A percentile compares a stretch with the other conserved stretches of the same genome.
phyloP scores from a whole-genome alignment of 2,888 invertebrate genomes.

The Rhorus exstirpatorius region DNA sequence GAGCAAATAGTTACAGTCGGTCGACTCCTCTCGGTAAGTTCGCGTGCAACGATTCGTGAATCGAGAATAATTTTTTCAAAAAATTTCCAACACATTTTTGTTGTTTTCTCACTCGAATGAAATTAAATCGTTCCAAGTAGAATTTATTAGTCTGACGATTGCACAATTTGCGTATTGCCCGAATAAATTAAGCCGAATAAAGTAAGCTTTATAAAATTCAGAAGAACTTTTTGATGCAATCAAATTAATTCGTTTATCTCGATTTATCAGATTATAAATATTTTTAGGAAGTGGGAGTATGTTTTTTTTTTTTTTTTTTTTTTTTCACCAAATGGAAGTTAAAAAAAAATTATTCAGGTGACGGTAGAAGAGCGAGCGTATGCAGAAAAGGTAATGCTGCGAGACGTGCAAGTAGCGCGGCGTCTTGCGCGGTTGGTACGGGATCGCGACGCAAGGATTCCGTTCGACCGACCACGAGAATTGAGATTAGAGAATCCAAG shows the following conservation, averaged over 20 bases:
- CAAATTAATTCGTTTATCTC: too few relatives aligned
- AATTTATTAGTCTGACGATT: too few relatives aligned
- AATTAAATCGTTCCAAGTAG: background rate
- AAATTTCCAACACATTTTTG: background rate
- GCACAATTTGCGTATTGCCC: too few relatives aligned
- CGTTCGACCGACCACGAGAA: conserved; percentile 85
- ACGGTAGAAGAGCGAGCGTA: conserved; percentile 80
- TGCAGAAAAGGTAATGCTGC: conserved; percentile 74
- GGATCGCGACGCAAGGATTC: conserved; percentile 93
- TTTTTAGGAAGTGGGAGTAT: too few relatives aligned
- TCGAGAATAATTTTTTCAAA: conserved; percentile 7
- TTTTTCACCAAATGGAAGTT: background rate
- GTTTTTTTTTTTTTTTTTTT: too few relatives aligned
- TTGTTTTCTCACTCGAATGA: background rate
- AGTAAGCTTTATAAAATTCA: too few relatives aligned
- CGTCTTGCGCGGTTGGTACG: conserved; percentile 29
- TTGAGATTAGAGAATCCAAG: conserved; percentile 79
- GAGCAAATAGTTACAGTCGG: conserved; percentile 80
- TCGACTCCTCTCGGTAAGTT: conserved; percentile 82
- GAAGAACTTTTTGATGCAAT: too few relatives aligned
- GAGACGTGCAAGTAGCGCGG: conserved; percentile 75
- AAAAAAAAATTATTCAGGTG: conserved; percentile 74
- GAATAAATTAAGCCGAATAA: background rate
- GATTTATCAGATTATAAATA: background rate
- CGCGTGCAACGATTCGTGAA: background rate